Conservation (phyloP, 2,113 vertebrate genomes). For the Semnornis frantzii region DNA sequence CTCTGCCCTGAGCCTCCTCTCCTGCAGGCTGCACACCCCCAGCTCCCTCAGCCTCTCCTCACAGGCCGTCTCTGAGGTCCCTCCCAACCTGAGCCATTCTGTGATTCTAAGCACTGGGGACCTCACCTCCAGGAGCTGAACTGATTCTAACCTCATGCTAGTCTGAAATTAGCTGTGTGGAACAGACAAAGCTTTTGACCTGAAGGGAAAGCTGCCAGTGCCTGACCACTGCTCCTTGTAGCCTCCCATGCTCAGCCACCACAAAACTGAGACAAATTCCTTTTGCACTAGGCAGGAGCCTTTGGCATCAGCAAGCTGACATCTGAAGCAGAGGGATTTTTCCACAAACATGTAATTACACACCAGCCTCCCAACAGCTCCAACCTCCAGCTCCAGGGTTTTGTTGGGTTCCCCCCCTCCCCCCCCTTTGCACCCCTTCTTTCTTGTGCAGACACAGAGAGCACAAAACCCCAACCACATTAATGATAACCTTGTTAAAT, state of each 20-base stretch:
- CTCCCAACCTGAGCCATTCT: too few relatives aligned
- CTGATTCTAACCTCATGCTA: background rate
- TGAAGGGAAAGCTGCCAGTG: background rate
- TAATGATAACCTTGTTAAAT: constrained; percentile 71
- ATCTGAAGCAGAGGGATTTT: background rate
- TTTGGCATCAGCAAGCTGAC: background rate
- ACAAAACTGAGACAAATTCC: background rate
- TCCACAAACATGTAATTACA: background rate
- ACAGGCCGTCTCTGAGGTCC: too few relatives aligned
- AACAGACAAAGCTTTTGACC: background rate
- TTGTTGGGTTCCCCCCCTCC: background rate
- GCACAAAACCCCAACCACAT: constrained; percentile 58
- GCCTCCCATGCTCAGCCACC: background rate
- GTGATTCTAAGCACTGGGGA: background rate
- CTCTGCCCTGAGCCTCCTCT: too few relatives aligned
- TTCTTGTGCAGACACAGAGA: constrained; percentile 28
- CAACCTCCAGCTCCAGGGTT: background rate
- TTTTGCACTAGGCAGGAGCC: background rate
- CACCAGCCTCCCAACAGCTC: background rate
- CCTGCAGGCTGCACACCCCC: too few relatives aligned
- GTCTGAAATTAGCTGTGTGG: too few relatives aligned
- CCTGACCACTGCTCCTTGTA: background rate
- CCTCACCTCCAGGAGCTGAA: background rate
- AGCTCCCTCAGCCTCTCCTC: too few relatives aligned
- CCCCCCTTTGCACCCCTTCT: background rate